phyloP scores from a whole-genome alignment of 2,113 vertebrate species.

The Tor tambroides region DNA sequence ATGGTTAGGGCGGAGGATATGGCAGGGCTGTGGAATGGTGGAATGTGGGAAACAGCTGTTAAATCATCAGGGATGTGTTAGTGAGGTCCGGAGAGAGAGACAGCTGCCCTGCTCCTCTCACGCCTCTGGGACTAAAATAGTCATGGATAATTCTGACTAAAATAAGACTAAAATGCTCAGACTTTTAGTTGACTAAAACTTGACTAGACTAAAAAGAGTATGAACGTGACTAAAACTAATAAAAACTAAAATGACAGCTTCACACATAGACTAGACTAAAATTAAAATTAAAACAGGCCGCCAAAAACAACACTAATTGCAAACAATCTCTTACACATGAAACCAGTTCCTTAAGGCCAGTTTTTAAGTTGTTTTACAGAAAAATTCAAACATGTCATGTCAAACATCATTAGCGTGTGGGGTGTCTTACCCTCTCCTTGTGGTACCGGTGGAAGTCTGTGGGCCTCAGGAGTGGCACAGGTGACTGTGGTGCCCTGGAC shows the following conservation, averaged over 20 bases:
- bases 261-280: too few species aligned
- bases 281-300: too few species aligned
- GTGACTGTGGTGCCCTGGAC: constrained; percentile 80
- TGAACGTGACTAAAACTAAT: too few species aligned
- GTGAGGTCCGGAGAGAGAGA: constrained; percentile 9
- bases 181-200: too few species aligned
- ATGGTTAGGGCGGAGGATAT: constrained; percentile 17
- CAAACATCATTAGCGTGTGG: not conserved
- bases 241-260: too few species aligned
- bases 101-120: constrained; percentile 37
- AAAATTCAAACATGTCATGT: not conserved
- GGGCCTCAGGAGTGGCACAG: constrained; percentile 86
- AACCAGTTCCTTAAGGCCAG: not conserved
- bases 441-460: constrained; percentile 77
- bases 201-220: too few species aligned
- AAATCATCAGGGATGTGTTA: constrained; percentile 47
- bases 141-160: too few species aligned
- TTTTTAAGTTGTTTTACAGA: not conserved
- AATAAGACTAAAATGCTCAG: too few species aligned
- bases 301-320: too few species aligned
- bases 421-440: constrained; percentile 81
- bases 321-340: not conserved
- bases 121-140: not conserved
- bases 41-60: constrained; percentile 50
- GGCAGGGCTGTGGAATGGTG: not conserved